Evolutionary conservation across 23 tunicate genomes (phyloP).

Genomic region (Botrylloides violaceus): DNA sequence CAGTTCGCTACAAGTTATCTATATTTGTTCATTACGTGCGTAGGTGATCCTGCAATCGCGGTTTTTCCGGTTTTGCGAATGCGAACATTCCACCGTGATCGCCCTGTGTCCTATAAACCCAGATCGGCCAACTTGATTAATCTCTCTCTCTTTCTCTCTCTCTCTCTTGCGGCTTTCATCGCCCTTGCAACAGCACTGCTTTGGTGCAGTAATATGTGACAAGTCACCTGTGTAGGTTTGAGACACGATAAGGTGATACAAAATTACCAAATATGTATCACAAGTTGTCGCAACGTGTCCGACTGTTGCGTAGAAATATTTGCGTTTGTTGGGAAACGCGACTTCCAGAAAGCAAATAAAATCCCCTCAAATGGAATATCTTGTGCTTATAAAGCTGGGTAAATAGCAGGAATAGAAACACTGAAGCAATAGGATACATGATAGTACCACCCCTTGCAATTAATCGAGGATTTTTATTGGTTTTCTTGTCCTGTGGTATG

Average conservation of each 20-base stretch:
- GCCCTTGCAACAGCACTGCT: too few species aligned
- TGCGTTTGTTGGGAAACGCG: background rate
- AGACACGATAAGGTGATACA: too few species aligned
- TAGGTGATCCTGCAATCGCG: too few species aligned
- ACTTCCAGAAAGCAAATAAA: background rate
- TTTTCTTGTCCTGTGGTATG: background rate
- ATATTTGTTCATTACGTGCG: background rate
- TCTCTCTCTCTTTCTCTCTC: too few species aligned
- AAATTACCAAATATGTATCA: background rate
- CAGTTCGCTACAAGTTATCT: too few species aligned
- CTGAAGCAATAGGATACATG: background rate
- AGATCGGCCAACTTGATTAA: too few species aligned
- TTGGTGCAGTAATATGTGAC: too few species aligned
- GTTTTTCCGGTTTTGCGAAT: too few species aligned
- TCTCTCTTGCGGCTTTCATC: too few species aligned
- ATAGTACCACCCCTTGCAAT: background rate
- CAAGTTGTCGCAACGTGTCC: background rate
- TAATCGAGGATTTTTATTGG: background rate
- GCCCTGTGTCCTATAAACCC: too few species aligned
- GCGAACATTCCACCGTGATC: too few species aligned
- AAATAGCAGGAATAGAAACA: background rate
- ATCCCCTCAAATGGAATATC: background rate
- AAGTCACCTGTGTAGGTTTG: too few species aligned
- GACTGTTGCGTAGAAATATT: background rate
- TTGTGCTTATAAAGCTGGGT: conserved; percentile 1